phyloP scores from a whole-genome alignment of 2,113 vertebrate genomes.

The Butorides virescens region DNA sequence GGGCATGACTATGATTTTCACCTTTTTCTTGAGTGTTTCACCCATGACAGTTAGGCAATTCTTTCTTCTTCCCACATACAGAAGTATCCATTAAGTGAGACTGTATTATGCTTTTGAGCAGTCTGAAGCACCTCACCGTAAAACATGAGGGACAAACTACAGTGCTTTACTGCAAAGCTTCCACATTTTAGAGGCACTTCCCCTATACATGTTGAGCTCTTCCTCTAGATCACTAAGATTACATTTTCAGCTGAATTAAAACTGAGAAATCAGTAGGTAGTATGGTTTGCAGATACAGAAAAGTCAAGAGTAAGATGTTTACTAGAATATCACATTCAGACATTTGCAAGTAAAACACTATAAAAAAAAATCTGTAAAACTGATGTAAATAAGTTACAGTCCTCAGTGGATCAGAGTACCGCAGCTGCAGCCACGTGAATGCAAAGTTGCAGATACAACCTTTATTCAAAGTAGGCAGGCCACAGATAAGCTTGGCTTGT shows the following conservation, averaged over 20 bases:
- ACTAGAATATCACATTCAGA: accelerated
- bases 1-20: not conserved
- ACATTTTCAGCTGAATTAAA: not conserved
- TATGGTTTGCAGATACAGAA: not conserved
- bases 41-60: not conserved
- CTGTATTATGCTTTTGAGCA: not conserved
- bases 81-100: not conserved
- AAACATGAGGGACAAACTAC: not conserved
- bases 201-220: not conserved
- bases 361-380: not conserved
- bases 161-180: not conserved
- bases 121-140: not conserved
- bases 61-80: not conserved
- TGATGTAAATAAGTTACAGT: not conserved
- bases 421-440: accelerated
- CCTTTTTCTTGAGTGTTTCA: not conserved
- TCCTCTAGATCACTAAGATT: not conserved
- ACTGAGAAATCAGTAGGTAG: not conserved
- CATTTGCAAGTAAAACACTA: not conserved
- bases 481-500: not conserved
- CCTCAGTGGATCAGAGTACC: not conserved
- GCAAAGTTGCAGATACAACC: not conserved
- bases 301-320: not conserved
- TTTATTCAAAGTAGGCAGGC: not conserved
- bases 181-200: not conserved